These are phyloP conservation scores for Euclidia mi DNA, from an alignment of 2,888 invertebrate species.

Conservation along the genomic window DNA sequence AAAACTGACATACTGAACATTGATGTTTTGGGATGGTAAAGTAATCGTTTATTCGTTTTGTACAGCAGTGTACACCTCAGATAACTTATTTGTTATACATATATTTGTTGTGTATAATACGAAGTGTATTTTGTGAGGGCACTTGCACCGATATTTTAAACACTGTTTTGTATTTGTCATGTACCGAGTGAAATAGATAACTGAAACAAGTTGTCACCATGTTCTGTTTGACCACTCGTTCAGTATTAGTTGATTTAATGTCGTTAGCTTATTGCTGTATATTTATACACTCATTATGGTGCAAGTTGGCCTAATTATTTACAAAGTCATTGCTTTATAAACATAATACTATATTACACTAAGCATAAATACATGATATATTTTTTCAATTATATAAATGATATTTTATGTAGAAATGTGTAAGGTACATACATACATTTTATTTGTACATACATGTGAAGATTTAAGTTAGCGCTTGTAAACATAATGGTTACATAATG, in stretches of 20 bases:
- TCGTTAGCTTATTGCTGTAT: slow-evolving; percentile 25
- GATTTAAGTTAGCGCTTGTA: slow-evolving; percentile 25
- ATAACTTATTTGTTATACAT: slow-evolving; percentile 11
- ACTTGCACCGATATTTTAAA: slow-evolving; percentile 42
- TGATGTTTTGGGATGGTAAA: background rate
- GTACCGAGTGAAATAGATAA: background rate
- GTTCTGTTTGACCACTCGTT: slow-evolving; percentile 19
- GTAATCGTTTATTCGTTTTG: background rate
- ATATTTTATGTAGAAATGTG: slow-evolving; percentile 35
- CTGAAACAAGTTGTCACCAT: slow-evolving; percentile 10
- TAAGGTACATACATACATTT: slow-evolving; percentile 25
- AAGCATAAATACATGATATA: slow-evolving; percentile 50
- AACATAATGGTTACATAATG: background rate
- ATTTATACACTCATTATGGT: slow-evolving; percentile 28
- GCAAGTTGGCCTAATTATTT: slow-evolving; percentile 53
- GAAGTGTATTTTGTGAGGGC: slow-evolving; percentile 26
- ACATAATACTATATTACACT: slow-evolving; percentile 35
- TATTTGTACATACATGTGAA: slow-evolving; percentile 29
- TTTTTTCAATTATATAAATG: slow-evolving; percentile 49
- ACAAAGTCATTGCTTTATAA: slow-evolving; percentile 32
- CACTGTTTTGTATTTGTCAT: slow-evolving; percentile 12
- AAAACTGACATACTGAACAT: too few species aligned
- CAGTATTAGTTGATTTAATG: slow-evolving; percentile 43
- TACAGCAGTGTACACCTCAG: slow-evolving; percentile 5
- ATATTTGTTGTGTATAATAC: slow-evolving; percentile 10